Percentiles rank a stretch among this genome's conserved stretches.
Evolutionary conservation across 2,113 vertebrate species (phyloP).

Genomic region (Salvelinus namaycush): DNA sequence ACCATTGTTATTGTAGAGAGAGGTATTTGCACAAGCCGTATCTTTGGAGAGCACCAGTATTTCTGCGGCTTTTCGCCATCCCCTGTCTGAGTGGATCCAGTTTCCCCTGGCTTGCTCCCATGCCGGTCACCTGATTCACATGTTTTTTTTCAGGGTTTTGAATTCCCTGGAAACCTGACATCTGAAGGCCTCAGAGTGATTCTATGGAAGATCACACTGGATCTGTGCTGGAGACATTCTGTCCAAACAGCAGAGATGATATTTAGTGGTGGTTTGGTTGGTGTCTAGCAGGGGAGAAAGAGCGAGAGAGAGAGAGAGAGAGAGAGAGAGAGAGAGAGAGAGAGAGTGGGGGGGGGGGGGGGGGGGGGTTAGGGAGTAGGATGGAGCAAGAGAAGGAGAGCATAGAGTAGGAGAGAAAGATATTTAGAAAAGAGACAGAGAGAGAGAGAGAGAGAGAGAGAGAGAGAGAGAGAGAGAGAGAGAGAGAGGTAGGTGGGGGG

Average conservation of each 20-base stretch:
- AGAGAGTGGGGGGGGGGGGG: too few species aligned
- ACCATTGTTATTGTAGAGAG: slow-evolving; percentile 71
- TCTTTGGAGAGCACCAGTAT: slow-evolving; percentile 66
- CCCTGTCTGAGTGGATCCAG: slow-evolving; percentile 51
- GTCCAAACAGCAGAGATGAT: background rate
- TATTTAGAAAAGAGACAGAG: background rate
- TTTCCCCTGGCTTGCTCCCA: slow-evolving; percentile 53
- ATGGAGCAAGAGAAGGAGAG: background rate
- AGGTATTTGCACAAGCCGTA: slow-evolving; percentile 72
- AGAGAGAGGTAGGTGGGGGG: too few species aligned
- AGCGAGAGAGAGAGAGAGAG: slow-evolving; percentile 9
- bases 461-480: background rate
- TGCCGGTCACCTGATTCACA: slow-evolving; percentile 46
- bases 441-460: background rate
- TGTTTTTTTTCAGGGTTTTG: slow-evolving; percentile 41
- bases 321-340: background rate
- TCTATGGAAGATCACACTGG: slow-evolving; percentile 29
- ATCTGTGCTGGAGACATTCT: background rate
- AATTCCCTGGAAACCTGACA: slow-evolving; percentile 41
- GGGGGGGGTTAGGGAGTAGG: too few species aligned
- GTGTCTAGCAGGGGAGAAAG: slow-evolving; percentile 1
- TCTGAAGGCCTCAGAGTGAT: slow-evolving; percentile 14
- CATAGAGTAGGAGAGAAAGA: background rate
- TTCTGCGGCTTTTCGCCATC: slow-evolving; percentile 61
- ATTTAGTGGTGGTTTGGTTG: slow-evolving; percentile 13